These are phyloP conservation scores for Euproctis similis DNA, from an alignment of 2,888 invertebrate species.

Conservation along the genomic window DNA sequence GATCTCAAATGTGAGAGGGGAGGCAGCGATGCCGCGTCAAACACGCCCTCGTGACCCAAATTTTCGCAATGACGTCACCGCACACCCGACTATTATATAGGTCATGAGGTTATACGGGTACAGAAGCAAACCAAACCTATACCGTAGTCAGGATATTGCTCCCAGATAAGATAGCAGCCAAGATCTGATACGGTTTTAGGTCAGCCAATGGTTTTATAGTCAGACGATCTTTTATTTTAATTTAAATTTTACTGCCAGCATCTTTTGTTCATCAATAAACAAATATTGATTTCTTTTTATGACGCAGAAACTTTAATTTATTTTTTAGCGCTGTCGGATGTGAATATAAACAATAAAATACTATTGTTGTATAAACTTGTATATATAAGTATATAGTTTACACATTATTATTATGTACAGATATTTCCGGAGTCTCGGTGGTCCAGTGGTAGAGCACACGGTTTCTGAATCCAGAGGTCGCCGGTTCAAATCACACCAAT, in stretches of 20 bases:
- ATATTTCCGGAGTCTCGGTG: no score
- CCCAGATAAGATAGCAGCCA: slow-evolving; percentile 21
- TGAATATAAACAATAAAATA: background rate
- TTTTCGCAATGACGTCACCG: slow-evolving; percentile 63
- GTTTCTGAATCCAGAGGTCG: no score
- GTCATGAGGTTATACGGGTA: slow-evolving; percentile 45
- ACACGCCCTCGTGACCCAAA: slow-evolving; percentile 65
- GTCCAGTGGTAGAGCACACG: no score
- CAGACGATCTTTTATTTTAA: background rate
- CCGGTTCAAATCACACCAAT: no score
- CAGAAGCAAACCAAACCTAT: slow-evolving; percentile 27
- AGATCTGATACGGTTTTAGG: slow-evolving; percentile 10
- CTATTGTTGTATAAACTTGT: background rate
- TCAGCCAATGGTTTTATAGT: slow-evolving; percentile 9
- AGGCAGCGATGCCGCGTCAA: slow-evolving; percentile 29
- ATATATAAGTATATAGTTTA: no score
- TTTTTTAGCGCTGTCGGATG: background rate
- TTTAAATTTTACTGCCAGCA: slow-evolving; percentile 6
- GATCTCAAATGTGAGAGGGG: slow-evolving; percentile 14
- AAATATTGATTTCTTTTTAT: slow-evolving; percentile 9
- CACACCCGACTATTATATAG: slow-evolving; percentile 52
- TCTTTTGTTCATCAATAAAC: slow-evolving; percentile 7
- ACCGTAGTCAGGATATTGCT: slow-evolving; percentile 27
- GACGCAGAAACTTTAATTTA: slow-evolving; percentile 9
- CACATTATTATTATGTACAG: no score